Evolutionary conservation across 2,888 invertebrate genomes (phyloP).

Genomic region (Notodonta dromedarius): DNA sequence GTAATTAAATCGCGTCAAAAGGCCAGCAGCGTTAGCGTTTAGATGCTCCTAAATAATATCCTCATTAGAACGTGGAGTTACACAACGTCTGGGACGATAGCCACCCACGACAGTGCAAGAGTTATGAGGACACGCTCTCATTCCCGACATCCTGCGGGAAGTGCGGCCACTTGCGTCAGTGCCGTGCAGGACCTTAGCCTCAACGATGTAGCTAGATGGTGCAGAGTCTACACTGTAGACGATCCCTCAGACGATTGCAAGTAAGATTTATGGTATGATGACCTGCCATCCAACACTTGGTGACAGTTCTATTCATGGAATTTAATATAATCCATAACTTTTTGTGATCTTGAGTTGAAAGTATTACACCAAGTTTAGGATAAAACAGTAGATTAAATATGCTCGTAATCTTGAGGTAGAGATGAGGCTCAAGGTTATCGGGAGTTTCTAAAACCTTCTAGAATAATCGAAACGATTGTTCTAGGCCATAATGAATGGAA

Average conservation of each 20-base stretch:
- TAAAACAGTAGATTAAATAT: too few relatives aligned
- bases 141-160: conserved; percentile 82
- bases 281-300: conserved; percentile 47
- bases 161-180: conserved; percentile 75
- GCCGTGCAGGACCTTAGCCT: conserved; percentile 68
- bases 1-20: conserved; percentile 65
- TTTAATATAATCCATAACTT: too few relatives aligned
- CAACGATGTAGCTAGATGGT: conserved; percentile 48
- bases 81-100: conserved; percentile 63
- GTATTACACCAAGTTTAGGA: too few relatives aligned
- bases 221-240: conserved; percentile 50
- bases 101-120: conserved; percentile 72
- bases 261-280: conserved; percentile 60
- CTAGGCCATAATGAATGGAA: conserved; percentile 11
- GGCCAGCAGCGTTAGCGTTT: conserved; percentile 49
- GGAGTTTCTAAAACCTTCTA: not conserved
- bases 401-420: not conserved
- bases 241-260: conserved; percentile 68
- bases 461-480: conserved; percentile 4
- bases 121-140: conserved; percentile 82
- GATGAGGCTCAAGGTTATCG: not conserved
- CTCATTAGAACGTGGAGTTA: conserved; percentile 70
- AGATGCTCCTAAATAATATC: conserved; percentile 73
- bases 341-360: too few relatives aligned
- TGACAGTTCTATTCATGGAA: conserved; percentile 6